phyloP scores from a whole-genome alignment of 2,113 vertebrate species.

The Oryzias melastigma region DNA sequence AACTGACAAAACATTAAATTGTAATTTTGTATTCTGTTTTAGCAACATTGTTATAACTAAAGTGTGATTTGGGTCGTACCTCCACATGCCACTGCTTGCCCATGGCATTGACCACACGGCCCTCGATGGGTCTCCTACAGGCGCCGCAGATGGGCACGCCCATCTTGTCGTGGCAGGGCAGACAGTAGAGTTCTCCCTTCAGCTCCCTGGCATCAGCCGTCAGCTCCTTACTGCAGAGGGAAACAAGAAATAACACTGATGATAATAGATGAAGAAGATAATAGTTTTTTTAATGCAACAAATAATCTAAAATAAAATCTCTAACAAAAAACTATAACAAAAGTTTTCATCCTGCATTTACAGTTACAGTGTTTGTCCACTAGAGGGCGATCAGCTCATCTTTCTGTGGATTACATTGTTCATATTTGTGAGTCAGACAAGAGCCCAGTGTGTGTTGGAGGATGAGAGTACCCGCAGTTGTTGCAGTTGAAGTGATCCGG shows the following conservation, averaged over 20 bases:
- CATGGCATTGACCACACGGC: conserved; percentile 97
- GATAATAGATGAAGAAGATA: background rate
- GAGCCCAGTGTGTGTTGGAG: background rate
- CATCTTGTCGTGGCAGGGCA: conserved; percentile 99
- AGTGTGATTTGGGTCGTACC: conserved; percentile 69
- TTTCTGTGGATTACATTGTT: background rate
- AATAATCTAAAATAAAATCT: background rate
- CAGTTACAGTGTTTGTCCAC: conserved; percentile 26
- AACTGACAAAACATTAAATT: too few species aligned
- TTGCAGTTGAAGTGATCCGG: conserved; percentile 98
- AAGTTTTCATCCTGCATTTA: background rate
- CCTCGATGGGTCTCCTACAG: conserved; percentile 94
- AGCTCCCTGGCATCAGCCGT: conserved; percentile 94
- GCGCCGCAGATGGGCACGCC: conserved; percentile 96
- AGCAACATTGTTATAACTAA: too few species aligned
- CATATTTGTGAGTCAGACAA: too few species aligned
- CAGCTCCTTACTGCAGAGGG: conserved; percentile 88
- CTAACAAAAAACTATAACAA: background rate
- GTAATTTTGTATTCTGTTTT: too few species aligned
- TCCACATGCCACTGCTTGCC: conserved; percentile 99
- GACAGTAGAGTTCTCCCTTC: conserved; percentile 94
- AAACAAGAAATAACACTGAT: background rate
- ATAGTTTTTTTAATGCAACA: background rate
- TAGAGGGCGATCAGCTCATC: conserved; percentile 1
- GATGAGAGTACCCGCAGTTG: conserved; percentile 87